Base-by-base conservation (phyloP, 2,113 vertebrate species). In the Ceyx margarethae region DNA sequence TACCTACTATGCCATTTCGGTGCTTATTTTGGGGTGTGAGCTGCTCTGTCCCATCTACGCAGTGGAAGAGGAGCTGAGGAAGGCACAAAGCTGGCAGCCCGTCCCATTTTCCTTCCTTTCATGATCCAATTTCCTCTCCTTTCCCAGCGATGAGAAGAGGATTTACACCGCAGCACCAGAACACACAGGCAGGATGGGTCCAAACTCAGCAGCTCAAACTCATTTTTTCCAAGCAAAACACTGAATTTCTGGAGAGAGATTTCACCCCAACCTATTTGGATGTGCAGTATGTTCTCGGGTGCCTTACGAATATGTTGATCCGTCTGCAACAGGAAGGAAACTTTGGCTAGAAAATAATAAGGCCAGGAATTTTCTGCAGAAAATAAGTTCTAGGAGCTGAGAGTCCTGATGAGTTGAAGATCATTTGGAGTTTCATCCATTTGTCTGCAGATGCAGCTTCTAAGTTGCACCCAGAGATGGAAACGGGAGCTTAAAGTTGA, bases 241-340 rank as follows among this genome's bases (percentile, higher is more conserved):
- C 54, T 93, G 64, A 37, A 50, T 91, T 94, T 51, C 33, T 80
- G 71, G 28, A 89, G 62, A 57, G n/a, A 57, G 53, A 69, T 82
- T 87, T 84, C 78, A 81, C 72, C 81, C 68, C 2, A 3, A 26
- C 45, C 53, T 81, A 82, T 83, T 78, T 73, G 89, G 71, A 81
- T 51, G 91, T 93, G 87, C 62, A 61, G 69, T 51, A 68, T 58
- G 81, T 94, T 89, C 73, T 87, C 0, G 72, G 93, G 85, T 90
- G 91, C 91, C 85, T 89, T 94, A 94, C 74, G 85, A 93, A 92
- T 61, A 76, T 87, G 69, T 89, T 51, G 56, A 53, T 95, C 76
- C 93, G 87, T 82, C 85, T 2, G 35, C 0, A 26, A 72, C 51
- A 80, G 40, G 80, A 48, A 75, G 48, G 90, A 91, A 81, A 33